Evolutionary conservation across 2,888 invertebrate species (phyloP), one percentile per base, ranked within the genome.

Genomic region (Andrena praecox): DNA sequence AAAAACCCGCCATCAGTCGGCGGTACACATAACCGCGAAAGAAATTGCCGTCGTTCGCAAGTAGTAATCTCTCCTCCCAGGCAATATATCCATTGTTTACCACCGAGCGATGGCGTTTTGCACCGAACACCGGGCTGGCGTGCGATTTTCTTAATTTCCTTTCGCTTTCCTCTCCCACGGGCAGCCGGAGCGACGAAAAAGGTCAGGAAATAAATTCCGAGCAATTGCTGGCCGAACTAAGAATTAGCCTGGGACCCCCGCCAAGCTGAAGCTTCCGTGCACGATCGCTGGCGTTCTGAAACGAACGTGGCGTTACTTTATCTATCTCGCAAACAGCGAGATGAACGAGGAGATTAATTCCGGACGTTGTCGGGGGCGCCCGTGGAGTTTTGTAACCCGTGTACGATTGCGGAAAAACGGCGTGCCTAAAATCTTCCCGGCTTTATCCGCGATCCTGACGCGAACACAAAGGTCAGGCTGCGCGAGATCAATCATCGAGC

Each of bases 71-170:
- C 74, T 79, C 84, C 77, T 80, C 56, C 69, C 80, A 72, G 67
- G 67, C 81, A 87, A 87, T 85, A 87, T 86, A 87, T 87, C 81
- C 85, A 84, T 87, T 87, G 85, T 85, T 87, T 87, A 74, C 85
- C 77, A 12, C 42, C 12, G 42, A 67, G 80, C 76, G 72, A 42
- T 67, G 71, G 72, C 82, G 81, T 81, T 84, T 87, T 64, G 78
- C 79, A 59, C 80, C 87, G 83, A 86, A 87, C 84, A 77, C 52
- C 42, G 27, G 73, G 62, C 64, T 56, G 74, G 33, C 74, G 78
- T 64, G 80, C 71, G 78, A 86, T 81, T 79, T 75, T 81, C 77
- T 76, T 63, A 66, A 66, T 71, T 79, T 80, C 75, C 67, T 56
- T 77, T 76, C 67, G 82, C 78, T 48, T 75, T 80, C 82, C 67